These are phyloP conservation scores for Cheumatopsyche charites DNA, from an alignment of 1,140 invertebrate genomes.

Conservation along the genomic window DNA sequence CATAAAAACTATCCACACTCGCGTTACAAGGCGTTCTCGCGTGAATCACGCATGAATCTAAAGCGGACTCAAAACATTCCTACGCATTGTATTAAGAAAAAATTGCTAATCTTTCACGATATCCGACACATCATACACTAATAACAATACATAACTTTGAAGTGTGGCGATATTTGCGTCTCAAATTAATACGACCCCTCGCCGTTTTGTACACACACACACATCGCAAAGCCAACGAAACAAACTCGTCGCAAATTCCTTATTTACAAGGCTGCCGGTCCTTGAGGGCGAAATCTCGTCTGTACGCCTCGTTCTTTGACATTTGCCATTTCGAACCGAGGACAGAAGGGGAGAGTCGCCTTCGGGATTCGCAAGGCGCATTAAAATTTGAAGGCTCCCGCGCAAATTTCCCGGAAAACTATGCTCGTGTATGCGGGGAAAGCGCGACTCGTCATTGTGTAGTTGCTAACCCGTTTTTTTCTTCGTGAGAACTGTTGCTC, in stretches of 20 bases:
- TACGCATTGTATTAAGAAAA: too few species aligned
- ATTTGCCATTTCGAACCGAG: constrained; percentile 19
- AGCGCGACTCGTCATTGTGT: too few species aligned
- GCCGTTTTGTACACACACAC: neutral
- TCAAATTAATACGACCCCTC: neutral
- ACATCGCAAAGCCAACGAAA: neutral
- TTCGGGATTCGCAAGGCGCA: constrained; percentile 12
- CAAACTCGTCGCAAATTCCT: constrained; percentile 14
- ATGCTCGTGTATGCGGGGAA: neutral
- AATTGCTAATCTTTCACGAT: too few species aligned
- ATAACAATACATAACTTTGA: too few species aligned
- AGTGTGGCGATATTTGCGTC: too few species aligned
- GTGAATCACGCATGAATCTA: too few species aligned
- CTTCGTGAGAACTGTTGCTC: too few species aligned
- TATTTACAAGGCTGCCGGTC: constrained; percentile 5
- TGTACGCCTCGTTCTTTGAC: constrained; percentile 19
- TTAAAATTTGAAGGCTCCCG: constrained; percentile 28
- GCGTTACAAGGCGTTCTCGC: too few species aligned
- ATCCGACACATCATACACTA: too few species aligned
- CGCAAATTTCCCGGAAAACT: constrained; percentile 7
- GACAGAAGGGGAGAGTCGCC: neutral
- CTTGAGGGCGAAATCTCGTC: constrained; percentile 4
- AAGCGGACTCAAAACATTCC: too few species aligned
- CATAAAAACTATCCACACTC: too few species aligned
- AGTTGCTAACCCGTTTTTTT: too few species aligned